phyloP scores from a whole-genome alignment of 64 coral and sea anemone genomes.

The Exaiptasia diaphana region DNA sequence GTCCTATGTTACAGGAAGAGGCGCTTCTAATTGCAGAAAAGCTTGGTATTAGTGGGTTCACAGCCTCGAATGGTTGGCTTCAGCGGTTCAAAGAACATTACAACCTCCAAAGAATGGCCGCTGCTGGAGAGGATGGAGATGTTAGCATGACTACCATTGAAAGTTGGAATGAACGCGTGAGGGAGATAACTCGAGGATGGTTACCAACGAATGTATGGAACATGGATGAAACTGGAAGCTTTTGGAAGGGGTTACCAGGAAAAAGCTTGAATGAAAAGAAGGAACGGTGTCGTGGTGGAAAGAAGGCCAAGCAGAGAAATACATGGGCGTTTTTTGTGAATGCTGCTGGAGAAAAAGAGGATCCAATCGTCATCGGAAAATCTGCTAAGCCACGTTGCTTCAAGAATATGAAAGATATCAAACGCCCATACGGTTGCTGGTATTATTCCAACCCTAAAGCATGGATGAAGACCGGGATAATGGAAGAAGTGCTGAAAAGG shows the following conservation, averaged over 20 bases:
- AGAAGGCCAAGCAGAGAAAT: slow-evolving; percentile 45
- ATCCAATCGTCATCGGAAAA: slow-evolving; percentile 39
- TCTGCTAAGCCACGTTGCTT: slow-evolving; percentile 35
- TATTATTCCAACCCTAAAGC: slow-evolving; percentile 33
- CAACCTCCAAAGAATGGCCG: slow-evolving; percentile 42
- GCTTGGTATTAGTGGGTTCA: slow-evolving; percentile 5
- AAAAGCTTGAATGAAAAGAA: slow-evolving; percentile 1
- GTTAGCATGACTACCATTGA: neutral
- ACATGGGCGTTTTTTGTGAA: slow-evolving; percentile 56
- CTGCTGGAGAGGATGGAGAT: neutral
- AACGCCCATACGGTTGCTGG: neutral
- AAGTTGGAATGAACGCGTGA: slow-evolving; percentile 6
- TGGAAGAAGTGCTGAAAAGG: slow-evolving; percentile 1
- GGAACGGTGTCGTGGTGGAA: slow-evolving; percentile 38
- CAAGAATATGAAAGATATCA: neutral
- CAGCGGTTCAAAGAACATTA: slow-evolving; percentile 28
- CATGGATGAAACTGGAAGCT: slow-evolving; percentile 30
- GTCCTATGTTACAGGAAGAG: slow-evolving; percentile 34
- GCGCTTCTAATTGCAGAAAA: slow-evolving; percentile 14
- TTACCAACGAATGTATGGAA: slow-evolving; percentile 25
- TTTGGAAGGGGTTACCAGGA: slow-evolving; percentile 28
- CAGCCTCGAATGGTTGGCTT: slow-evolving; percentile 36
- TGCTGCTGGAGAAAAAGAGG: slow-evolving; percentile 26
- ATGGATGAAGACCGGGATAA: slow-evolving; percentile 55
- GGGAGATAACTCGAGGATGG: neutral